Base-by-base conservation (phyloP, 2,113 vertebrate species). In the Corythoichthys intestinalis region DNA sequence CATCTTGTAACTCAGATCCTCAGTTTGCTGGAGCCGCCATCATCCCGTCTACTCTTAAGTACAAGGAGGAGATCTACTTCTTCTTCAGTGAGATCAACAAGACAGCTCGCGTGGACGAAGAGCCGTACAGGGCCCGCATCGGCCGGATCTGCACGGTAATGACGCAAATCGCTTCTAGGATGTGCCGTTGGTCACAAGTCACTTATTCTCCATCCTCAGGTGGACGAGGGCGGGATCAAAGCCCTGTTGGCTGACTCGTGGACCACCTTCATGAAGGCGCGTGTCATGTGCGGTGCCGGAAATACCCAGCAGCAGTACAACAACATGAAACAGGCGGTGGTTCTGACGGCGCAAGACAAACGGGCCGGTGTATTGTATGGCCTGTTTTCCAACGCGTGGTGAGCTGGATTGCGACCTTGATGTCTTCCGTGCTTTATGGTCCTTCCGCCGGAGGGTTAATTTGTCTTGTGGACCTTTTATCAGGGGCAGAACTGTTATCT, bases 71-170 rank as follows among this genome's bases (percentile, higher is more conserved):
- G 79, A 90, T 94, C 44, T 94, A 93, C 71, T 92, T 94, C 85
- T 93, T 94, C 86, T 94, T 93, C 86, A 94, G 89, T 1, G 93
- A 94, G 74, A 15, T 91, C 71, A 93, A 94, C 83, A 86, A 86
- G 47, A 89, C 90, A 0, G 89, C 86, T 44, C 66, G 77, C 46
- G 72, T 92, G 75, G 92, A 93, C 5, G 91, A 92, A 71, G 91
- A 94, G 59, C 93, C 91, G 0, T 91, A 87, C 84, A 82, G 85
- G 71, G 91, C 92, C 1, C 89, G 88, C n/a, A 90, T 94, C 0
- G 92, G 92, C 4, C 87, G 93, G 1, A 79, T 94, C 73, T 94
- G 94, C 83, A 92, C 85, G 87, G 92, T 93, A 73, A 78, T 6
- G 2, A 28, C 35, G 17, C 57, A 38, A 35, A 0, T 15, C 12